A percentile compares a stretch with the other conserved stretches of the same genome.
Conservation (phyloP, 2,888 invertebrate species). For the Opisthograptis luteolata region DNA sequence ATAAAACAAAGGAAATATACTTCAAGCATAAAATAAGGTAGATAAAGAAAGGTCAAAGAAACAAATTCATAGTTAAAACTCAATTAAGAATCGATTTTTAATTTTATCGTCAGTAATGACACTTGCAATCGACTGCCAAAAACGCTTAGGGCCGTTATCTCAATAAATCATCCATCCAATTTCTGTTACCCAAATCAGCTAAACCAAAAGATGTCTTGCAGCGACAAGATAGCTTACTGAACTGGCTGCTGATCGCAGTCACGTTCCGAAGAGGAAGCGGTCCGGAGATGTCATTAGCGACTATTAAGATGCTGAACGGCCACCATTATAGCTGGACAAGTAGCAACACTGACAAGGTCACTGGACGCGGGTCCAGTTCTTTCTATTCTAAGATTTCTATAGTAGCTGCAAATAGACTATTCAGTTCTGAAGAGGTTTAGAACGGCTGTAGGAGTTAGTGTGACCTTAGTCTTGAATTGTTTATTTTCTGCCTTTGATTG, state of each 20-base stretch:
- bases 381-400: constrained; percentile 48
- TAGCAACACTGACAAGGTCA: constrained; percentile 47
- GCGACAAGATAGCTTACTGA: constrained; percentile 3
- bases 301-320: constrained; percentile 55
- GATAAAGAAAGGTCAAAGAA: not conserved
- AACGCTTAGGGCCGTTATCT: not conserved
- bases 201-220: not conserved
- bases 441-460: not conserved
- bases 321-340: constrained; percentile 52
- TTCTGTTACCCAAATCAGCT: not conserved
- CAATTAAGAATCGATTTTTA: not conserved
- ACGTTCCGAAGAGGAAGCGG: constrained; percentile 59
- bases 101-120: not conserved
- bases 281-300: constrained; percentile 58
- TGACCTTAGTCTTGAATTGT: constrained; percentile 20
- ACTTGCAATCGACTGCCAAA: not conserved
- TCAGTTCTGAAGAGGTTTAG: constrained; percentile 13
- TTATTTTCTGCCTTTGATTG: no score
- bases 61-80: not conserved
- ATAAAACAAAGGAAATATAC: not conserved
- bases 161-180: not conserved
- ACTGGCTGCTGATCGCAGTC: constrained; percentile 40
- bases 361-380: constrained; percentile 41
- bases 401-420: constrained; percentile 25
- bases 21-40: not conserved